phyloP scores from a whole-genome alignment of 2,113 vertebrate species.

The Psammodynastes pulverulentus region DNA sequence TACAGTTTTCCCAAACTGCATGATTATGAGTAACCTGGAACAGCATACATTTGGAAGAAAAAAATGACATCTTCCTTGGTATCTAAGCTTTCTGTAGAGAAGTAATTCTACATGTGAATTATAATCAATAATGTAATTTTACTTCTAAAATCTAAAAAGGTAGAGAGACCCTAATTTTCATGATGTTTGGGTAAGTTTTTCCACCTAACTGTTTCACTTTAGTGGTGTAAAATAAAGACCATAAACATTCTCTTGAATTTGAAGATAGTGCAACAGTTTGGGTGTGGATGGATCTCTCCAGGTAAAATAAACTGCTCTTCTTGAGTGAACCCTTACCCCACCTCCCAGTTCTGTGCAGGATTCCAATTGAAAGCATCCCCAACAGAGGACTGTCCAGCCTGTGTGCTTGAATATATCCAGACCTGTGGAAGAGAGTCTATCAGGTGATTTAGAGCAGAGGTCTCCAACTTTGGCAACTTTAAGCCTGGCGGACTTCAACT shows the following conservation, averaged over 20 bases:
- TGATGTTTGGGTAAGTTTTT: neutral
- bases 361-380: neutral
- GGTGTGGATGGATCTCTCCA: neutral
- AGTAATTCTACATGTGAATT: neutral
- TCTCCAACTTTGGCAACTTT: too few species aligned
- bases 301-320: neutral
- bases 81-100: neutral
- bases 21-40: neutral
- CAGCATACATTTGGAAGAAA: neutral
- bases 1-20: neutral
- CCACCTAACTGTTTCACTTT: neutral
- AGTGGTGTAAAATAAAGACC: neutral
- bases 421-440: neutral
- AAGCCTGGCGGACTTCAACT: too few species aligned
- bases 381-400: neutral
- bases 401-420: neutral
- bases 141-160: neutral
- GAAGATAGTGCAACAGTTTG: neutral
- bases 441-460: neutral
- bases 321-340: neutral
- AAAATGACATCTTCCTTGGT: neutral
- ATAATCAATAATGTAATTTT: neutral
- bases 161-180: neutral
- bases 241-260: neutral
- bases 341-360: neutral